These are phyloP conservation scores for Alfaro cultratus DNA, from an alignment of 2,797 vertebrate species.

Conservation along the genomic window DNA sequence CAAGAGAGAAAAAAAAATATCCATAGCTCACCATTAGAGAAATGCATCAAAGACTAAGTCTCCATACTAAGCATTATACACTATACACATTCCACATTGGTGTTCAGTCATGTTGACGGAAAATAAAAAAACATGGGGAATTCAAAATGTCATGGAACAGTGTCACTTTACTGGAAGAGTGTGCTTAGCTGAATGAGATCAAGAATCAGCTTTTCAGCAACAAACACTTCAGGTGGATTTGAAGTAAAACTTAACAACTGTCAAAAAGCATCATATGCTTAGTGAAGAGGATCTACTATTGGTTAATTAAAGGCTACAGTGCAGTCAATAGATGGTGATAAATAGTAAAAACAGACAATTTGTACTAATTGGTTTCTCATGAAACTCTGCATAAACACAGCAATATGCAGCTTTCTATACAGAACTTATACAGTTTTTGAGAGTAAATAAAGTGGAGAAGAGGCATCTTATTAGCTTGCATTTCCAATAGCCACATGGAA, in stretches of 20 bases:
- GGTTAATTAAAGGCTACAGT: background rate
- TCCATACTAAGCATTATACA: background rate
- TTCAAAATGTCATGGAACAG: background rate
- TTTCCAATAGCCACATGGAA: background rate
- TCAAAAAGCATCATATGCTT: background rate
- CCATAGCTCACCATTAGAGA: background rate
- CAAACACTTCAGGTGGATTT: background rate
- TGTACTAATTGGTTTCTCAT: background rate
- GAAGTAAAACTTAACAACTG: background rate
- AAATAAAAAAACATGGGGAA: background rate
- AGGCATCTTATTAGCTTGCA: background rate
- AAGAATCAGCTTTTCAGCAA: background rate
- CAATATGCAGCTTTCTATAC: background rate
- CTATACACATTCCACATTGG: background rate
- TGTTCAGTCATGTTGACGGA: background rate
- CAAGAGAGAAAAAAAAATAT: background rate
- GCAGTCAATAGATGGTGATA: background rate
- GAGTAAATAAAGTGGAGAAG: background rate
- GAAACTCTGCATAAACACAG: background rate
- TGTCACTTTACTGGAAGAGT: background rate
- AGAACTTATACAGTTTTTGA: background rate
- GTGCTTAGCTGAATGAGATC: background rate
- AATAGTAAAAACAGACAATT: background rate
- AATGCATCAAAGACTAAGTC: background rate
- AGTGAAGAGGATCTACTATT: background rate